phyloP scores from a whole-genome alignment of 2,797 vertebrate genomes.

The Anas capensis region DNA sequence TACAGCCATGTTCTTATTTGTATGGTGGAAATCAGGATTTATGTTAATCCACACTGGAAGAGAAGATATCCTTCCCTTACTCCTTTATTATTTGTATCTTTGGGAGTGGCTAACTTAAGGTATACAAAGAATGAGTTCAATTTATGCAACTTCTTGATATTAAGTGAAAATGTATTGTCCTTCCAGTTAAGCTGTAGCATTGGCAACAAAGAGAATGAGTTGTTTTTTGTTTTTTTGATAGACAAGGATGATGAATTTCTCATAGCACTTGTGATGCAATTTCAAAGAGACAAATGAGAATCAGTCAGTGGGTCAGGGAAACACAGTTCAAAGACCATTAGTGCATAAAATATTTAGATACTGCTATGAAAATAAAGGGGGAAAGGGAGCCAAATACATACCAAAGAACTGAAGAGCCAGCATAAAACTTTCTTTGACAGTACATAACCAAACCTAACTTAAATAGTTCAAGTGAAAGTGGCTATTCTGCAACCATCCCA shows the following conservation, averaged over 20 bases:
- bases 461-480: background rate
- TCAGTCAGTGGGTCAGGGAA: constrained; percentile 17
- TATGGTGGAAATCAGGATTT: background rate
- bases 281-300: background rate
- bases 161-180: background rate
- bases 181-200: background rate
- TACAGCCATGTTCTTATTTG: background rate
- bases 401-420: background rate
- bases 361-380: constrained; percentile 16
- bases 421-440: background rate
- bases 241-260: background rate
- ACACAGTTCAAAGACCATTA: constrained; percentile 21
- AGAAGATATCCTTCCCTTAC: background rate
- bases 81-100: background rate
- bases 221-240: background rate
- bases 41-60: background rate
- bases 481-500: background rate
- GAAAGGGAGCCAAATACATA: background rate
- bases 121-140: background rate
- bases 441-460: background rate
- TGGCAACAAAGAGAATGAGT: background rate
- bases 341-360: constrained; percentile 28
- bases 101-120: background rate
- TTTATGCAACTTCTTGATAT: background rate
- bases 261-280: background rate